A percentile compares a stretch with the other conserved stretches of the same genome.
These are phyloP conservation scores for Palythoa grandis DNA, from an alignment of 92 coral and sea anemone genomes.

Conservation along the genomic window DNA sequence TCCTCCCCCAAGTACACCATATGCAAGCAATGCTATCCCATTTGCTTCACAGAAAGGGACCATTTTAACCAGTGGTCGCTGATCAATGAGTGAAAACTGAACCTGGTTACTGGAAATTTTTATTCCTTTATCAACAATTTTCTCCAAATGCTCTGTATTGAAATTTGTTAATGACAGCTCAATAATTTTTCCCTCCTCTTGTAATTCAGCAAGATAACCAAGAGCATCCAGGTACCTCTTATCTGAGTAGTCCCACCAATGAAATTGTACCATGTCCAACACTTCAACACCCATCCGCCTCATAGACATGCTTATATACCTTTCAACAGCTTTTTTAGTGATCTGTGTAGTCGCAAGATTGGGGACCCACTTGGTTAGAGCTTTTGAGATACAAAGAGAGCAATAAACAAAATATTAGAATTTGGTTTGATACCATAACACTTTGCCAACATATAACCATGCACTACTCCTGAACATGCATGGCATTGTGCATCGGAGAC, in stretches of 20 bases:
- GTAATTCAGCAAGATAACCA: conserved; percentile 71
- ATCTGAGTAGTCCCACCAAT: conserved; percentile 94
- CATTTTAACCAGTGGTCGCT: conserved; percentile 77
- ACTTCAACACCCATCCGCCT: conserved; percentile 83
- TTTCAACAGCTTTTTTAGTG: conserved; percentile 61
- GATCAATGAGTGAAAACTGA: conserved; percentile 86
- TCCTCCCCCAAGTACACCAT: conserved; percentile 86
- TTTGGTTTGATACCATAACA: background rate
- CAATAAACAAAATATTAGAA: background rate
- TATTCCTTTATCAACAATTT: conserved; percentile 65
- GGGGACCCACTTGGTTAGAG: conserved; percentile 91
- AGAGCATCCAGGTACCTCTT: conserved; percentile 82
- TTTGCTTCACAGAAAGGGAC: conserved; percentile 62
- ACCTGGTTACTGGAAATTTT: conserved; percentile 82
- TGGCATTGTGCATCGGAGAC: too few relatives aligned
- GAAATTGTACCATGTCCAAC: conserved; percentile 88
- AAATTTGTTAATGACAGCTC: conserved; percentile 83
- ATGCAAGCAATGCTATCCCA: conserved; percentile 76
- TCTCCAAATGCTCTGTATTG: conserved; percentile 69
- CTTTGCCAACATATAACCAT: too few relatives aligned
- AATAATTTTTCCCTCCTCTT: conserved; percentile 64
- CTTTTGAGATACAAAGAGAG: conserved; percentile 41
- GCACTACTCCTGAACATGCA: too few relatives aligned
- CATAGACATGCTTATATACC: conserved; percentile 68
- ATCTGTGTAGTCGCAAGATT: conserved; percentile 59